Evolutionary conservation across 2,888 invertebrate genomes (phyloP).

Genomic region (Thelaira solivaga): DNA sequence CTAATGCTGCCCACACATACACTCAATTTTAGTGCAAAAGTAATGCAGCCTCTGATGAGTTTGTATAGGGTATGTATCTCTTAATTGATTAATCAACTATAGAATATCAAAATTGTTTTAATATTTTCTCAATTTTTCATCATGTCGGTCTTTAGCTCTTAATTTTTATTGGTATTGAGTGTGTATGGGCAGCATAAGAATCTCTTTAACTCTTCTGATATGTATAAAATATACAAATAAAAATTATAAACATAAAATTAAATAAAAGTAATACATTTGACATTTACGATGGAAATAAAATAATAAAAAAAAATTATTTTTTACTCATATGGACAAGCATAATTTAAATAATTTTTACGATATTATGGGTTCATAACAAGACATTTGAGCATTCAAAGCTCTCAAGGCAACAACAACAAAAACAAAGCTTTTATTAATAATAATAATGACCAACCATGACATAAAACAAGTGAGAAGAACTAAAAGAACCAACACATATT

Average conservation of each 20-base stretch:
- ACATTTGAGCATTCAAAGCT: conserved; percentile 63
- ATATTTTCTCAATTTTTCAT: no score
- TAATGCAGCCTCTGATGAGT: no score
- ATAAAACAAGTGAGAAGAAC: conserved; percentile 36
- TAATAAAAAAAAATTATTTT: not conserved
- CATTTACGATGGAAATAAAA: conserved; percentile 70
- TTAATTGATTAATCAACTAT: no score
- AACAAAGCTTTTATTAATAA: conserved; percentile 35
- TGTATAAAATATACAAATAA: no score
- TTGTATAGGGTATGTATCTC: no score
- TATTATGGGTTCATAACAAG: conserved; percentile 64
- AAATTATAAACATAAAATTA: conserved; percentile 55
- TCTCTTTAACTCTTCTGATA: no score
- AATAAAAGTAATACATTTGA: conserved; percentile 72
- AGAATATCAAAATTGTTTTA: no score
- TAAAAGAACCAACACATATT: conserved; percentile 42
- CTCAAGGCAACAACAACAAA: not conserved
- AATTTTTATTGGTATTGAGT: no score
- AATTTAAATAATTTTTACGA: conserved; percentile 67
- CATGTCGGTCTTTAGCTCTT: no score
- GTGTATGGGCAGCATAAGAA: no score
- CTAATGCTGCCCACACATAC: no score
- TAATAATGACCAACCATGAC: conserved; percentile 47
- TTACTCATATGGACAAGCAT: not conserved
- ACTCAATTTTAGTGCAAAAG: no score